Evolutionary conservation across 2,888 invertebrate species (phyloP).

Genomic region (Apodemia hepburni): DNA sequence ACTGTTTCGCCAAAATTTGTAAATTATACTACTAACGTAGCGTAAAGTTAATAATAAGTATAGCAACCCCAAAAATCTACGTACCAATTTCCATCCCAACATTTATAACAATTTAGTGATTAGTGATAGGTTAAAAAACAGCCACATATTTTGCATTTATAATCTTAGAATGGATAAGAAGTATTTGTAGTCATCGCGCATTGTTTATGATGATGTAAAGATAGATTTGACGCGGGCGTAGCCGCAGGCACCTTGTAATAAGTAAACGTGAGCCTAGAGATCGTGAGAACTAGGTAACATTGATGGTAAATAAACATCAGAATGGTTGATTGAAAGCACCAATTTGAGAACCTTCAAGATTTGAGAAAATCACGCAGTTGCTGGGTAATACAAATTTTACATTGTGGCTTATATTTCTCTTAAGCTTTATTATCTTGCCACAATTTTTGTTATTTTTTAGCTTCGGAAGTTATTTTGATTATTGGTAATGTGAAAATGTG

Average conservation of each 20-base stretch:
- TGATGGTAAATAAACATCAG: conserved; percentile 4
- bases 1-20: no score
- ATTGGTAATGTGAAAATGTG: no score
- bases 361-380: conserved; percentile 1
- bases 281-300: conserved; percentile 7
- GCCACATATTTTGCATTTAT: no score
- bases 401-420: background rate
- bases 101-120: no score
- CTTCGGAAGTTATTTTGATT: no score
- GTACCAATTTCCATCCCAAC: no score
- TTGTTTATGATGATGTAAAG: conserved; percentile 2
- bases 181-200: background rate
- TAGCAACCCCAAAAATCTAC: no score
- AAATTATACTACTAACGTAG: no score
- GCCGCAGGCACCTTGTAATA: conserved; percentile 2
- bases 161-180: background rate
- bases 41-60: no score
- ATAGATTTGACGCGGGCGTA: background rate
- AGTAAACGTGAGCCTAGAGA: background rate
- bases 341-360: conserved; percentile 6
- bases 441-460: no score
- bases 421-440: no score
- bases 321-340: conserved; percentile 4
- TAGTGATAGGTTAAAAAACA: no score
- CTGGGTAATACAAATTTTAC: background rate